Base-by-base conservation (phyloP, 1,140 invertebrate species). In the Wiebesia pumilae region DNA sequence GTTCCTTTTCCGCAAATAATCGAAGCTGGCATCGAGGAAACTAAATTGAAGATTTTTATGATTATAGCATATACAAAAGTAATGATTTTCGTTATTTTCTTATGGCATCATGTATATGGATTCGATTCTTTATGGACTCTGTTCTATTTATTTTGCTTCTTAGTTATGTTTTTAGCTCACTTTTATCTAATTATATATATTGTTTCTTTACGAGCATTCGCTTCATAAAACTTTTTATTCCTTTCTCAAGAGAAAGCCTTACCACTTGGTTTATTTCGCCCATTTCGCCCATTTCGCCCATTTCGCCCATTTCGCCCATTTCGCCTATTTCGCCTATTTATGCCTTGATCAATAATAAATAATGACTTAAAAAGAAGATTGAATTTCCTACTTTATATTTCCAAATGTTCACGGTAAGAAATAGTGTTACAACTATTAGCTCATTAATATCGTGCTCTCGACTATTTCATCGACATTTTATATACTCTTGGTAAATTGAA, bases 1-100 rank as follows among this genome's bases (percentile, higher is more conserved):
- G 69, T 86, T 86, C 43, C 30, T 81, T 75, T 81, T 71, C 38
- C 35, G n/a, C 54, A 78, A 82, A 86, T 86, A 82, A 86, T 83
- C 65, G 69, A 69, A 67, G 27, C 7, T 81, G 54, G 19, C 38
- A 75, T 65, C 51, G 84, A 73, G 1, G 30, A 43, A 81, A 85
- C 65, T 81, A 75, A 83, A 75, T 75, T 54, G 69, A 62, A 38
- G 30, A 86, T 81, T 73, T 24, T 54, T 81, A 81, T 81, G 77
- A 73, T 79, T 79, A 79, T 80, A 51, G 30, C 21, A 54, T 9
- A 83, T 58, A 51, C 16, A 79, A 79, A 80, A 62, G 27, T 79
- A 80, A 35, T 65, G 51, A 54, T 54, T 78, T 51, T 78, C 30
- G 6, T 19, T 6, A 0, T 35, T 65, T 40, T 40, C 35, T 65